phyloP scores from a whole-genome alignment of 2,888 invertebrate species.

The Clivina fossor region DNA sequence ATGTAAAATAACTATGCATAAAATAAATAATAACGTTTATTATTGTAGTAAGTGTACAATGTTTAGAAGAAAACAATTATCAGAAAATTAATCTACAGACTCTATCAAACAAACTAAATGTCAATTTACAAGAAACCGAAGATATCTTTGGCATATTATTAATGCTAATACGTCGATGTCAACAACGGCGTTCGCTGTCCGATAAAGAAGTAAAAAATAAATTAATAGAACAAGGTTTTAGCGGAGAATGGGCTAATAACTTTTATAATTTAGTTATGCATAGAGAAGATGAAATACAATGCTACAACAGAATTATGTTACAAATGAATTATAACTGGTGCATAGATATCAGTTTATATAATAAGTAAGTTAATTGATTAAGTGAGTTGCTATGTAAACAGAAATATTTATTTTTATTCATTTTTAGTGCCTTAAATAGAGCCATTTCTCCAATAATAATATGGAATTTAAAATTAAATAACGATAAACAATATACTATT shows the following conservation, averaged over 20 bases:
- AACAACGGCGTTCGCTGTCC: constrained; percentile 12
- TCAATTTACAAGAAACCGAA: constrained; percentile 19
- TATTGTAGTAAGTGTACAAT: constrained; percentile 19
- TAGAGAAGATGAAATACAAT: constrained; percentile 3
- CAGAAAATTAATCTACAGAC: constrained; percentile 20
- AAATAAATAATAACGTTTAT: background rate
- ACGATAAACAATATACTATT: constrained; percentile 45
- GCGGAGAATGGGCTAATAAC: constrained; percentile 22
- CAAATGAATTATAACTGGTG: constrained; percentile 37
- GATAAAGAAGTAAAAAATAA: constrained; percentile 22
- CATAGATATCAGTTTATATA: constrained; percentile 49
- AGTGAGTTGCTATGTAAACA: too few species aligned
- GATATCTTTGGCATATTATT: constrained; percentile 26
- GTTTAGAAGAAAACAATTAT: constrained; percentile 20
- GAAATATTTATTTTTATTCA: too few species aligned
- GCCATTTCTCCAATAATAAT: constrained; percentile 46
- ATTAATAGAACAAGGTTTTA: constrained; percentile 23
- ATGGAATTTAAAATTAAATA: constrained; percentile 44
- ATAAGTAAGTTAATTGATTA: constrained; percentile 42
- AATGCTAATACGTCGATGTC: constrained; percentile 25
- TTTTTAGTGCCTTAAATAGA: constrained; percentile 45
- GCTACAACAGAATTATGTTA: constrained; percentile 5
- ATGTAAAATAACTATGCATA: background rate
- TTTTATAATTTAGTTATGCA: constrained; percentile 13
- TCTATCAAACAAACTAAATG: constrained; percentile 14